Percentiles rank a stretch among this genome's conserved stretches.
These are phyloP conservation scores for Sebastes matsubarae DNA, from an alignment of 2,797 vertebrate species.

Conservation along the genomic window DNA sequence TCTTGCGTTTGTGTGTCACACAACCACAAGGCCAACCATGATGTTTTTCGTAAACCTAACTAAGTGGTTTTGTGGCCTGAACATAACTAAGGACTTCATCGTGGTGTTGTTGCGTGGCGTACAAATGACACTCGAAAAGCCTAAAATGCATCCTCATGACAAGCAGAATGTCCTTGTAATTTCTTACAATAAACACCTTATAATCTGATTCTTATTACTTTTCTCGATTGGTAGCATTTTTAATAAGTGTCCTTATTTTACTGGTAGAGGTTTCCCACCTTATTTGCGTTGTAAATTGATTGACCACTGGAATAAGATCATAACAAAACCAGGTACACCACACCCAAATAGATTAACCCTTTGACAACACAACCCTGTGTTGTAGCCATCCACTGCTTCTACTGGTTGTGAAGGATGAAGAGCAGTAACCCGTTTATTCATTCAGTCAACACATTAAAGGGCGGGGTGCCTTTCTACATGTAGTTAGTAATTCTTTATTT, in stretches of 20 bases:
- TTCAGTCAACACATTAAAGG: conserved; percentile 42
- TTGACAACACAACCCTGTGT: not conserved
- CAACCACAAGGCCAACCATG: no score
- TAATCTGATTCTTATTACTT: no score
- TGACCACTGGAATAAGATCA: not conserved
- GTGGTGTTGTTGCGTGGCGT: no score
- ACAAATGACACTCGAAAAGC: no score
- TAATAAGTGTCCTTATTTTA: not conserved
- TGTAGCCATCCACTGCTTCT: not conserved
- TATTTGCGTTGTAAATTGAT: not conserved
- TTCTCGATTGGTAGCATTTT: not conserved
- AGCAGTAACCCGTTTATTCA: conserved; percentile 35
- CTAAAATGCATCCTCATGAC: no score
- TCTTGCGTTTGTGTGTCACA: no score
- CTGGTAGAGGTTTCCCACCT: not conserved
- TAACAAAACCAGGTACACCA: not conserved
- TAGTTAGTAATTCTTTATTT: conserved; percentile 53
- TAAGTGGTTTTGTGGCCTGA: no score
- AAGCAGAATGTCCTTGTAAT: not conserved
- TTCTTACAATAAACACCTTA: no score
- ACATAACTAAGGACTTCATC: no score
- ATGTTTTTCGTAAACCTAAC: no score
- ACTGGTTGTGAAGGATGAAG: conserved; percentile 42
- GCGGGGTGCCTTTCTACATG: conserved; percentile 19
- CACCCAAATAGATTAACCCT: not conserved